A percentile compares a stretch with the other conserved stretches of the same genome.
Evolutionary conservation across 2,113 vertebrate species (phyloP).

Genomic region (Nibea coibor): DNA sequence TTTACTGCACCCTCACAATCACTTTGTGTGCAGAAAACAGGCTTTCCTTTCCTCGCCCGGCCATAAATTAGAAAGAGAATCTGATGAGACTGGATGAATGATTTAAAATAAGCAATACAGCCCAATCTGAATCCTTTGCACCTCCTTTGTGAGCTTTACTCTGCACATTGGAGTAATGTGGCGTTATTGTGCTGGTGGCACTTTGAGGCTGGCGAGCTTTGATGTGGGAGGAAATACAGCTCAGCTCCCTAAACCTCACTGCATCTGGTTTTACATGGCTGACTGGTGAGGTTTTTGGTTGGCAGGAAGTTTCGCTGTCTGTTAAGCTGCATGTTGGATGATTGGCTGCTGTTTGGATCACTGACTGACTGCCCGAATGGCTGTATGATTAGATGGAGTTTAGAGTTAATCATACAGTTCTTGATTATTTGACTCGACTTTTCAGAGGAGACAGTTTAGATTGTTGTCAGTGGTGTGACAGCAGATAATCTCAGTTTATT

Average conservation of each 20-base stretch:
- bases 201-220: conserved; percentile 1
- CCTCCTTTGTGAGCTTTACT: conserved; percentile 3
- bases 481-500: not conserved
- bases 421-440: not conserved
- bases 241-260: not conserved
- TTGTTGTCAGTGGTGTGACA: not conserved
- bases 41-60: not conserved
- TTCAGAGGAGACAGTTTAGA: not conserved
- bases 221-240: conserved; percentile 6
- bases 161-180: conserved; percentile 8
- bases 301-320: not conserved
- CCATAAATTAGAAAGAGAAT: not conserved
- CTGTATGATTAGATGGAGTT: not conserved
- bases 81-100: not conserved
- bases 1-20: conserved; percentile 46
- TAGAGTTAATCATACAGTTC: not conserved
- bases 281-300: conserved; percentile 1
- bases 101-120: not conserved
- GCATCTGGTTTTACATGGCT: conserved; percentile 1
- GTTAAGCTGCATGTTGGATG: conserved; percentile 3
- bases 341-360: not conserved
- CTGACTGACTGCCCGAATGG: conserved; percentile 3
- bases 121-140: not conserved
- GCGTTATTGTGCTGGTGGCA: not conserved
- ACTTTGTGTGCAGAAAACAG: conserved; percentile 23